These are phyloP conservation scores for Luehdorfia chinensis DNA, from an alignment of 1,140 invertebrate genomes.

Conservation along the genomic window DNA sequence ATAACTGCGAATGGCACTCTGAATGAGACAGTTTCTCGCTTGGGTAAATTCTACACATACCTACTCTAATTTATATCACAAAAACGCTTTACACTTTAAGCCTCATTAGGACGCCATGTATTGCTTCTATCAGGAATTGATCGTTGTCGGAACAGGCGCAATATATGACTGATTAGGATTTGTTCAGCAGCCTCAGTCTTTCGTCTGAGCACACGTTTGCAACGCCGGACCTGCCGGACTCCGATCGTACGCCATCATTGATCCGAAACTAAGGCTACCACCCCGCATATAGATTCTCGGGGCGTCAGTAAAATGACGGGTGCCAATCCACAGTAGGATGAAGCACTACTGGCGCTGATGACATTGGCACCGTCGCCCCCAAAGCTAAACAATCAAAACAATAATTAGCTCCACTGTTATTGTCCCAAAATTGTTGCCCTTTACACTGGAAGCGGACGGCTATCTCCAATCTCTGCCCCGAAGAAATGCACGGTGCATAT, in stretches of 20 bases:
- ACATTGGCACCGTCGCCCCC: slow-evolving; percentile 32
- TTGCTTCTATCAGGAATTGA: slow-evolving; percentile 36
- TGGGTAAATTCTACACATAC: slow-evolving; percentile 51
- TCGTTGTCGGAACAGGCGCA: slow-evolving; percentile 42
- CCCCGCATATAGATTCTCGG: slow-evolving; percentile 16
- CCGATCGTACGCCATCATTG: slow-evolving; percentile 27
- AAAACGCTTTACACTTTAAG: slow-evolving; percentile 62
- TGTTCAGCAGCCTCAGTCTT: slow-evolving; percentile 37
- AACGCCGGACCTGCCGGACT: slow-evolving; percentile 26
- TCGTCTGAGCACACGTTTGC: slow-evolving; percentile 14
- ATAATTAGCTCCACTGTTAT: slow-evolving; percentile 91
- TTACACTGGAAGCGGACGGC: slow-evolving; percentile 90
- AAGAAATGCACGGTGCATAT: slow-evolving; percentile 83
- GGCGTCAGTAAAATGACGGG: slow-evolving; percentile 69
- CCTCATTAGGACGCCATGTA: slow-evolving; percentile 46
- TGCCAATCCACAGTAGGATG: slow-evolving; percentile 69
- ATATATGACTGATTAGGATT: slow-evolving; percentile 31
- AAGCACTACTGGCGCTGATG: slow-evolving; percentile 35
- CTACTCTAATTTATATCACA: slow-evolving; percentile 74
- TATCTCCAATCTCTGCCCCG: slow-evolving; percentile 88
- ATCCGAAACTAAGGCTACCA: slow-evolving; percentile 26
- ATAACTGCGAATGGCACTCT: slow-evolving; percentile 68
- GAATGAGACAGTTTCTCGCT: slow-evolving; percentile 55
- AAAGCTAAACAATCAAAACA: slow-evolving; percentile 87
- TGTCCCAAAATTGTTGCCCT: slow-evolving; percentile 94